Evolutionary conservation across 2,888 invertebrate species (phyloP), one percentile per base, ranked within the genome.

Genomic region (Lasius platythorax): DNA sequence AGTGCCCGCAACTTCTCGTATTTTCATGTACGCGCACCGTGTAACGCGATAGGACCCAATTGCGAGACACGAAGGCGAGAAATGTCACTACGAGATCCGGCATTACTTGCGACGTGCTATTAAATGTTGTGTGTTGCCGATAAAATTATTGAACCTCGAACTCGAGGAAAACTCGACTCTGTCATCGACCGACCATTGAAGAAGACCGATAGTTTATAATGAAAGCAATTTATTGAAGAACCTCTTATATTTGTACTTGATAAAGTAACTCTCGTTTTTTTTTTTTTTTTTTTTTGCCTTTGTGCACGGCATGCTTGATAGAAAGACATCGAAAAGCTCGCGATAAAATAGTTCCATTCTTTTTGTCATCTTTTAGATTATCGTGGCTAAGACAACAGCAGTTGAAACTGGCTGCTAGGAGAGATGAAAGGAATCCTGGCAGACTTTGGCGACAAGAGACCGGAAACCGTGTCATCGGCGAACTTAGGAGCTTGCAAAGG

Each of bases 371-470:
- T 2, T 72, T 78, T 87, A 95, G 95, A 84, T 91, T 94, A 84
- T 94, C 98, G 81, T 98, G 98, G 98, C 96, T 98, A 86, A 98
- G 98, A 95, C 96, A 97, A 88, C 98, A 98, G 93, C 98, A 98
- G 93, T 96, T 97, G 94, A 98, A 98, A 94, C 96, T 98, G 67
- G 96, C 97, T 72, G 98, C 98, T 91, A 96, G 97, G 90, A 96
- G 97, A 91, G 98, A 98, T 94, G 97, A 97, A 85, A 91, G 93
- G 37, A 94, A 93, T 81, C 95, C 95, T 3, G 91, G 92, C n/a
- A 94, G 92, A 87, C 96, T 97, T 93, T 96, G 97, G 94, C 96
- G 97, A 87, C 97, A 97, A 93, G 97, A 97, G 94, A 96, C 97
- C 93, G 98, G 98, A 95, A 96, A 96, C 87, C 95, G 96, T 50